Conservation (phyloP, 2,888 invertebrate species). For the Dendrolimus pini region DNA sequence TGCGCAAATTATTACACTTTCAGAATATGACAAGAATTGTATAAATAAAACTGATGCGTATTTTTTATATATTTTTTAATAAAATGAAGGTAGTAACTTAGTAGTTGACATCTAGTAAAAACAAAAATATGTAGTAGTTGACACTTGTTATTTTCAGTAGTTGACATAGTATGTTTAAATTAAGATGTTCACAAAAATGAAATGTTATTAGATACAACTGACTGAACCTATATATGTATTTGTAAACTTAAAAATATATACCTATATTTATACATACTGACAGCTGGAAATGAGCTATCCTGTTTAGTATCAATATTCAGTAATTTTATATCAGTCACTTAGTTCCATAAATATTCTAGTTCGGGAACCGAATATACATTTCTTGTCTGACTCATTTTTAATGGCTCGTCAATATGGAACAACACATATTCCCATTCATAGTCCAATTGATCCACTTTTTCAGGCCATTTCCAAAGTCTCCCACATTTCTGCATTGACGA, state of each 20-base stretch:
- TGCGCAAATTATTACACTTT: too few species aligned
- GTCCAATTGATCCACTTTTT: slow-evolving; percentile 10
- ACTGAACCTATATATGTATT: too few species aligned
- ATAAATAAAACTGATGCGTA: neutral
- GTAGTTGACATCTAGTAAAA: slow-evolving; percentile 4
- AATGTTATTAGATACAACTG: too few species aligned
- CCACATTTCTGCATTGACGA: slow-evolving; percentile 11
- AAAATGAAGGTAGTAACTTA: slow-evolving; percentile 1
- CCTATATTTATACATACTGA: too few species aligned
- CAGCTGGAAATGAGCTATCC: too few species aligned
- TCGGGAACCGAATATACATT: slow-evolving; percentile 10
- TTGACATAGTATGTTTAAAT: slow-evolving; percentile 3
- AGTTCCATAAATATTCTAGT: slow-evolving; percentile 10
- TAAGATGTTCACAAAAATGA: neutral
- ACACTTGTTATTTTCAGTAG: slow-evolving; percentile 3
- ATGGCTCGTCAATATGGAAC: slow-evolving; percentile 11
- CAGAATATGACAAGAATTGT: too few species aligned
- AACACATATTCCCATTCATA: slow-evolving; percentile 11
- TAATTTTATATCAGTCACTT: slow-evolving; percentile 1
- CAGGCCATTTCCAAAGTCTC: slow-evolving; percentile 11
- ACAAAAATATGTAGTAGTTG: slow-evolving; percentile 3
- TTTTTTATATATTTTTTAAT: slow-evolving; percentile 2
- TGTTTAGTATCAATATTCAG: too few species aligned
- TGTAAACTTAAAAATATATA: too few species aligned
- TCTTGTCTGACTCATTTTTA: slow-evolving; percentile 12